Percentiles rank a stretch among this genome's conserved stretches.
Evolutionary conservation across 2,113 vertebrate genomes (phyloP).

Genomic region (Bagarius yarrelli): DNA sequence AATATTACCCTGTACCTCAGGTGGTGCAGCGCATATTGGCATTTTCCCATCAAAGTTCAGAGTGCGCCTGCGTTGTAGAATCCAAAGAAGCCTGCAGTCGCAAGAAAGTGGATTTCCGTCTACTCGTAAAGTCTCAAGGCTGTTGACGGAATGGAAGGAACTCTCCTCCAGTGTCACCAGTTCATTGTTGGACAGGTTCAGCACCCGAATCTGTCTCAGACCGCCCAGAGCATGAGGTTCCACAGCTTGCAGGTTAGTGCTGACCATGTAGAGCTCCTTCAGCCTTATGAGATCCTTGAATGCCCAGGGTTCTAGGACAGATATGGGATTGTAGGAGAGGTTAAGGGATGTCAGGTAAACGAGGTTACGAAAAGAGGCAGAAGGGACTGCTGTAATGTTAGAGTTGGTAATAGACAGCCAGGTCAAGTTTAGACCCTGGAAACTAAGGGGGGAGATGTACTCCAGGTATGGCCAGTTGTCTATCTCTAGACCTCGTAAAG

Average conservation of each 20-base stretch:
- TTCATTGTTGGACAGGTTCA: constrained; percentile 91
- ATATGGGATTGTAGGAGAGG: constrained; percentile 93
- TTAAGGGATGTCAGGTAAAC: constrained; percentile 88
- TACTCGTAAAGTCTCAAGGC: constrained; percentile 89
- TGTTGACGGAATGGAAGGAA: constrained; percentile 93
- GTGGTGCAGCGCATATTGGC: constrained; percentile 85
- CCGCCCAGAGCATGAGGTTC: constrained; percentile 87
- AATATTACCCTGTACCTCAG: constrained; percentile 85
- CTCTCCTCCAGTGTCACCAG: constrained; percentile 90
- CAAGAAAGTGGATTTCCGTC: constrained; percentile 94
- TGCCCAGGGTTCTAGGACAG: constrained; percentile 84
- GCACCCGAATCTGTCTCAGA: constrained; percentile 89
- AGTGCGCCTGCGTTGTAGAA: constrained; percentile 90
- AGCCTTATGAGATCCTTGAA: constrained; percentile 91
- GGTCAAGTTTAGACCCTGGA: constrained; percentile 89
- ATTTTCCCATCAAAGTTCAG: constrained; percentile 92
- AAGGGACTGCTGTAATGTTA: constrained; percentile 89
- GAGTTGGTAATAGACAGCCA: constrained; percentile 93
- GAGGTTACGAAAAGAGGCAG: constrained; percentile 84
- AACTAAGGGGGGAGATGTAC: constrained; percentile 84
- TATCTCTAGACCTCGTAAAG: constrained; percentile 86
- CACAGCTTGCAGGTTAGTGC: constrained; percentile 79
- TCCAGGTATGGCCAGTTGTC: constrained; percentile 90
- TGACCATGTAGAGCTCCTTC: constrained; percentile 92
- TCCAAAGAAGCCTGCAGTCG: constrained; percentile 96